These are phyloP conservation scores for Podarcis siculus DNA, from an alignment of 2,797 vertebrate species.

Conservation along the genomic window DNA sequence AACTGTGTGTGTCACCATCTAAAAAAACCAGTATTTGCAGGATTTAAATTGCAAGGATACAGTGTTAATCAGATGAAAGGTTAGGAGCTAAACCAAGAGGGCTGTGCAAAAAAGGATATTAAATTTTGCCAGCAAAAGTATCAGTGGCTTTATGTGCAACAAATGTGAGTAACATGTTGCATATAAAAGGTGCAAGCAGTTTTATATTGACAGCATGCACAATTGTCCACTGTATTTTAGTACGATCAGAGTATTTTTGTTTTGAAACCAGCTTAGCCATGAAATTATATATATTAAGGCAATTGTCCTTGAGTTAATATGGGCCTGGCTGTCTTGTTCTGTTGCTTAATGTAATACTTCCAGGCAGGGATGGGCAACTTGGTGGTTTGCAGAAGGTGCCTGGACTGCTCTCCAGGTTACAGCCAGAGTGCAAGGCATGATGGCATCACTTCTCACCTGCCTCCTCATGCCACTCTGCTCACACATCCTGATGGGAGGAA, in stretches of 20 bases:
- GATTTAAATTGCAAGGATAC: conserved; percentile 12
- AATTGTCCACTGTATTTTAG: conserved; percentile 31
- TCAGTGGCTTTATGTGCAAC: not conserved
- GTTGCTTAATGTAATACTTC: not conserved
- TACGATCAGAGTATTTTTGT: conserved; percentile 30
- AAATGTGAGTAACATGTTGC: conserved; percentile 22
- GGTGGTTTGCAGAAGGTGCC: not conserved
- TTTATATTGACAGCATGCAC: conserved; percentile 21
- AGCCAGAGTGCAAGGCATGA: not conserved
- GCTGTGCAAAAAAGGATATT: conserved; percentile 9
- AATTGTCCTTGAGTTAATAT: conserved; percentile 22
- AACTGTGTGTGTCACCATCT: conserved; percentile 18
- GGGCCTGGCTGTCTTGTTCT: conserved; percentile 19
- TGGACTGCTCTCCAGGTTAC: not conserved
- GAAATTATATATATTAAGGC: conserved; percentile 46
- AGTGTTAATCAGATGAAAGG: not conserved
- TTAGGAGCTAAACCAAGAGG: conserved; percentile 19
- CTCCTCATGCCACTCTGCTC: not conserved
- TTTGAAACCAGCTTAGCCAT: conserved; percentile 52
- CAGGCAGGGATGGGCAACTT: not conserved
- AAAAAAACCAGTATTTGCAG: not conserved
- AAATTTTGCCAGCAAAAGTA: not conserved
- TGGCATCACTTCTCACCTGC: not conserved
- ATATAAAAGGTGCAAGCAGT: not conserved
- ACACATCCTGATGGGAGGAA: not conserved